phyloP scores from a whole-genome alignment of 2,888 invertebrate genomes.

The Notocelia uddmanniana region DNA sequence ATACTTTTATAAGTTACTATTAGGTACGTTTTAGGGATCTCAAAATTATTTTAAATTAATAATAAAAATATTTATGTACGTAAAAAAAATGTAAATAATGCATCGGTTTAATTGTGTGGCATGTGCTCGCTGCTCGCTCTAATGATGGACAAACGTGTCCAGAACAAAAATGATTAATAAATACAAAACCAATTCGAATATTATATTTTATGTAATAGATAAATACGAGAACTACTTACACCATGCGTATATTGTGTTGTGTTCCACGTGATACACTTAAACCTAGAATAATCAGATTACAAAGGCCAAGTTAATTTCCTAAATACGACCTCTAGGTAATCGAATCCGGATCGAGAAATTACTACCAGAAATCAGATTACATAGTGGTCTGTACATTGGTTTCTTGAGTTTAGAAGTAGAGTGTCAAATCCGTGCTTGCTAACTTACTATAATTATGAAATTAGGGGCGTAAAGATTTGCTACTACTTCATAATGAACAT shows the following conservation, averaged over 20 bases:
- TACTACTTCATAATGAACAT: no score
- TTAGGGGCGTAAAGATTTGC: no score
- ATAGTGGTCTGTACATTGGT: no score
- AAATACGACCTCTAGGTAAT: background rate
- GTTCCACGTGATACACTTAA: background rate
- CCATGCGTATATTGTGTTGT: background rate
- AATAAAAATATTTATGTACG: background rate
- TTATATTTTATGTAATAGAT: background rate
- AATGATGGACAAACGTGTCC: no score
- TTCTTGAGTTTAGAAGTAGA: no score
- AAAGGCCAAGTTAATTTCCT: background rate
- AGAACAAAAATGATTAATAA: background rate
- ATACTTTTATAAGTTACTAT: background rate
- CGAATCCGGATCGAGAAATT: slow-evolving; percentile 4
- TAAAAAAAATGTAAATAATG: no score
- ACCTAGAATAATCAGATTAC: background rate
- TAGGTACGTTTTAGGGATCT: background rate
- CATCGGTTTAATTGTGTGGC: no score
- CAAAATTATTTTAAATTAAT: background rate
- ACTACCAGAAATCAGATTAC: background rate
- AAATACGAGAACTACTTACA: background rate
- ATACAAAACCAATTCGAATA: background rate
- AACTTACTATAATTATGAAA: no score
- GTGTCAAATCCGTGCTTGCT: no score
- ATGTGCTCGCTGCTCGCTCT: no score